These are phyloP conservation scores for Volucella inanis DNA, from an alignment of 2,888 invertebrate genomes.

Conservation along the genomic window DNA sequence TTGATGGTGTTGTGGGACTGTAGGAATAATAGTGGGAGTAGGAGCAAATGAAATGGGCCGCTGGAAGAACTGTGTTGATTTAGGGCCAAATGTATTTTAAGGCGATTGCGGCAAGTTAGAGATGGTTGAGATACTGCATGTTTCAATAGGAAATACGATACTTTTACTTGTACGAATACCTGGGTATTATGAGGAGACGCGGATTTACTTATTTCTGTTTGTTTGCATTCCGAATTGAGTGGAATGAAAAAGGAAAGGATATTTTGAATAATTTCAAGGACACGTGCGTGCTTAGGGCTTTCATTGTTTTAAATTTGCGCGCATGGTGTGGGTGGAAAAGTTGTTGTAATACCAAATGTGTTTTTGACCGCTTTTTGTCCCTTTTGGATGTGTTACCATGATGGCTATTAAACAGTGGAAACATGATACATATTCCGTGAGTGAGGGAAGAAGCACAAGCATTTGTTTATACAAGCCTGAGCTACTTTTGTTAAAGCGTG, in stretches of 20 bases:
- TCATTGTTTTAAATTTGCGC: slow-evolving; percentile 26
- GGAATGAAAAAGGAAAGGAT: neutral
- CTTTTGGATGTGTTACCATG: neutral
- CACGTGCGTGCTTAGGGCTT: slow-evolving; percentile 52
- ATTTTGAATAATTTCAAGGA: slow-evolving; percentile 50
- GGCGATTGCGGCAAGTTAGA: neutral
- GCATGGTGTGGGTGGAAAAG: neutral
- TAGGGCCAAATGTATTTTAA: neutral
- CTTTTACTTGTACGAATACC: neutral
- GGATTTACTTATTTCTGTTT: neutral
- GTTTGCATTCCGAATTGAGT: neutral
- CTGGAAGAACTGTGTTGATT: neutral
- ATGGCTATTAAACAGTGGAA: slow-evolving; percentile 41
- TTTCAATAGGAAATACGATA: slow-evolving; percentile 20
- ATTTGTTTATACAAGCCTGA: too few species aligned
- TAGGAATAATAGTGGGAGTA: neutral
- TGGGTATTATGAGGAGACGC: slow-evolving; percentile 16
- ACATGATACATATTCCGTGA: slow-evolving; percentile 1
- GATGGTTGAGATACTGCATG: slow-evolving; percentile 59
- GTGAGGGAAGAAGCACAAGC: too few species aligned
- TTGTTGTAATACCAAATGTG: slow-evolving; percentile 2
- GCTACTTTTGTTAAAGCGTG: too few species aligned
- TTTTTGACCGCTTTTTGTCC: slow-evolving; percentile 30
- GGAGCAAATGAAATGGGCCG: too few species aligned
- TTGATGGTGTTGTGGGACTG: neutral